These are phyloP conservation scores for Steinernema hermaphroditum DNA, from an alignment of 2,888 invertebrate genomes.

Conservation along the genomic window DNA sequence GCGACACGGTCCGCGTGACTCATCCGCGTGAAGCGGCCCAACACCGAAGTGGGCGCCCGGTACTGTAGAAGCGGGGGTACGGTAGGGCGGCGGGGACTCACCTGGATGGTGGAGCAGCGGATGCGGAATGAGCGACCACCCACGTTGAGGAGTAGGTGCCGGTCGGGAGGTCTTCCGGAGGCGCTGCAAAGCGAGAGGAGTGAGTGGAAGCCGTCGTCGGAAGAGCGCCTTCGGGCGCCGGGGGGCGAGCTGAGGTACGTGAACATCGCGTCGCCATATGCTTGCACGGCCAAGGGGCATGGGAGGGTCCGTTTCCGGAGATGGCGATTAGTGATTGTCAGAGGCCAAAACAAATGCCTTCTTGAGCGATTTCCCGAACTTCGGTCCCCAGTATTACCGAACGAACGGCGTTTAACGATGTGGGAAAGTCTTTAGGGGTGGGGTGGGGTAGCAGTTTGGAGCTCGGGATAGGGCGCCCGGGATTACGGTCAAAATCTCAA, in stretches of 20 bases:
- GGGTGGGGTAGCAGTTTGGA: no score
- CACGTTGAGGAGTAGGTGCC: conserved; percentile 10
- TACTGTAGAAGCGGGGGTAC: background rate
- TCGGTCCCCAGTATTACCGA: background rate
- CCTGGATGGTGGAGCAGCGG: conserved; percentile 18
- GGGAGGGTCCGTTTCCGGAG: background rate
- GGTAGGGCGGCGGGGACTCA: background rate
- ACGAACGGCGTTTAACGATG: background rate
- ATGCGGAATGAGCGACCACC: background rate
- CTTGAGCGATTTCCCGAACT: background rate
- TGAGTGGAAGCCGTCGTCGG: conserved; percentile 5
- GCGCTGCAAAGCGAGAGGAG: background rate
- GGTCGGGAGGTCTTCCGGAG: conserved; percentile 6
- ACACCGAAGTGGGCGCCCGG: conserved; percentile 2
- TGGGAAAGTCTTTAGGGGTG: no score
- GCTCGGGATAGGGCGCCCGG: no score
- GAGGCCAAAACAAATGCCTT: background rate
- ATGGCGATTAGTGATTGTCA: conserved; percentile 5
- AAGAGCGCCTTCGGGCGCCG: background rate
- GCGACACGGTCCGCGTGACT: background rate
- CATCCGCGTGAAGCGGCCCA: conserved; percentile 11
- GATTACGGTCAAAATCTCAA: no score
- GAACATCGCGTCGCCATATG: no score
- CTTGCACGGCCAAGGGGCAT: background rate
- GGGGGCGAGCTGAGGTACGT: conserved; percentile 3